These are phyloP conservation scores for Fistularia tabacaria DNA, from an alignment of 2,797 vertebrate species.

Conservation along the genomic window DNA sequence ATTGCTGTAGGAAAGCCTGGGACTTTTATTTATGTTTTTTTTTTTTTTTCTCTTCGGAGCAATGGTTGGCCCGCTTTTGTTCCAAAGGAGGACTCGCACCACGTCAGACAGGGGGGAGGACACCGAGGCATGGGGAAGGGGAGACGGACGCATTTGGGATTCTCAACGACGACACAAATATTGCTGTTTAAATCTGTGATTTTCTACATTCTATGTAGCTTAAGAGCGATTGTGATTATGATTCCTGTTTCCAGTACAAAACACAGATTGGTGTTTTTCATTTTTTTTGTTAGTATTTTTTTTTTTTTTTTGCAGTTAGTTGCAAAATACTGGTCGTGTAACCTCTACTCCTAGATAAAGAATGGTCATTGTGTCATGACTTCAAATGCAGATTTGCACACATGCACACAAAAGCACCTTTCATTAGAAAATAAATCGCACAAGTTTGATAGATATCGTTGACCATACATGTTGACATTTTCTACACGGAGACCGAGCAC, in stretches of 20 bases:
- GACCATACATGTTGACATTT: slow-evolving; percentile 58
- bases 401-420: slow-evolving; percentile 76
- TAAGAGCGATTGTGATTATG: slow-evolving; percentile 52
- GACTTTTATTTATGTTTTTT: not conserved
- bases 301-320: slow-evolving; percentile 38
- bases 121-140: slow-evolving; percentile 24
- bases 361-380: slow-evolving; percentile 49
- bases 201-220: slow-evolving; percentile 62
- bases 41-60: slow-evolving; percentile 1
- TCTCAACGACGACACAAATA: slow-evolving; percentile 61
- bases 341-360: slow-evolving; percentile 51
- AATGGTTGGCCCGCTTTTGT: slow-evolving; percentile 21
- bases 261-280: slow-evolving; percentile 37
- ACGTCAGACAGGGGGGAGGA: slow-evolving; percentile 15
- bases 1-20: not conserved
- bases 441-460: slow-evolving; percentile 61
- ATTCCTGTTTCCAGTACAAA: slow-evolving; percentile 54
- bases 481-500: slow-evolving; percentile 61
- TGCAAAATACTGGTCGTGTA: slow-evolving; percentile 59
- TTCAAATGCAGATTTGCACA: slow-evolving; percentile 68
- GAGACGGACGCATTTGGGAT: not conserved
- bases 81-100: slow-evolving; percentile 1
- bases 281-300: slow-evolving; percentile 8
- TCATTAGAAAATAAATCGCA: slow-evolving; percentile 65
- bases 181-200: slow-evolving; percentile 69